Percentiles rank a stretch among this genome's conserved stretches.
These are phyloP conservation scores for Scylla paramamosain DNA, from an alignment of 1,140 invertebrate genomes.

Conservation along the genomic window DNA sequence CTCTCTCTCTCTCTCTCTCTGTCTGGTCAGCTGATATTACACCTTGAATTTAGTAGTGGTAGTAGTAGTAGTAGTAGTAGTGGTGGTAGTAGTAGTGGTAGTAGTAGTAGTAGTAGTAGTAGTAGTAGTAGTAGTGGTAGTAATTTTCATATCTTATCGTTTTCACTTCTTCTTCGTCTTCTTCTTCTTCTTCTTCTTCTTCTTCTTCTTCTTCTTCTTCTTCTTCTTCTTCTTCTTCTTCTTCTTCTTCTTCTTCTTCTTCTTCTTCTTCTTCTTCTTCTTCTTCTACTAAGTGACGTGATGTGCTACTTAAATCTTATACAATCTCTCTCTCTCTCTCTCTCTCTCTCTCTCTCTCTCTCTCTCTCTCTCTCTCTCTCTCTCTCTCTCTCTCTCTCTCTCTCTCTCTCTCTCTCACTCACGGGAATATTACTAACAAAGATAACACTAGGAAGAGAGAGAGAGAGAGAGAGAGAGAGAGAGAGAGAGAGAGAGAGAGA, in stretches of 20 bases:
- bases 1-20: neutral
- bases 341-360: neutral
- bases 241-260: neutral
- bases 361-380: neutral
- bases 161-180: neutral
- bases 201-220: neutral
- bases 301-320: neutral
- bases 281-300: neutral
- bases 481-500: neutral
- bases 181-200: neutral
- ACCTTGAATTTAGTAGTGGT: neutral
- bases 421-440: neutral
- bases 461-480: neutral
- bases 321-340: too few species aligned
- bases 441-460: neutral
- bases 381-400: neutral
- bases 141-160: too few species aligned
- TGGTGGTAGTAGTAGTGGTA: neutral
- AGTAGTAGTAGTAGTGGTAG: neutral
- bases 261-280: neutral
- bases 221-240: neutral
- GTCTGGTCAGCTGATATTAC: neutral
- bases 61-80: slow-evolving; percentile 6
- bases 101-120: neutral
- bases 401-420: neutral